Conservation (phyloP, 2,888 invertebrate genomes). For the Smittia sp. region DNA sequence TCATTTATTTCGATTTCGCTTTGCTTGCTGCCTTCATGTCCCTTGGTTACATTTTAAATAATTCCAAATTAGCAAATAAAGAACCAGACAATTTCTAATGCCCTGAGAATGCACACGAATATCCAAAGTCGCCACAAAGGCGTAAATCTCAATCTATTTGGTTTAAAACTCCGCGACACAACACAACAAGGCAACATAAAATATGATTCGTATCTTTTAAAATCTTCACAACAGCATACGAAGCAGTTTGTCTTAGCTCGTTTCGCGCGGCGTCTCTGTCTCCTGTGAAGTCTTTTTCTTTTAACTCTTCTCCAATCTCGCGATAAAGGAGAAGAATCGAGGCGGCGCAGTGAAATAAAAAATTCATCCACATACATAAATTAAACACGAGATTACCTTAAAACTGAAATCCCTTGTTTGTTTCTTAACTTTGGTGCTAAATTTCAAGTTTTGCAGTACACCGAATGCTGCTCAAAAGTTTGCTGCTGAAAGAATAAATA, state of each 20-base stretch:
- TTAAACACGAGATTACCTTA: too few relatives aligned
- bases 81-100: neutral
- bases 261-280: neutral
- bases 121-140: too few relatives aligned
- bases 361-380: too few relatives aligned
- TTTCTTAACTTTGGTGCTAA: too few relatives aligned
- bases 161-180: neutral
- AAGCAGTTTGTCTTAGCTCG: slow-evolving; percentile 5
- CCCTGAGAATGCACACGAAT: neutral
- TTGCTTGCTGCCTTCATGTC: neutral
- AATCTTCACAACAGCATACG: neutral
- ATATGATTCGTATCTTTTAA: neutral
- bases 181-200: neutral
- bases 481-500: slow-evolving; percentile 18
- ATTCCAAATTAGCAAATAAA: neutral
- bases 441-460: too few relatives aligned
- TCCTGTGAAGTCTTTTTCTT: slow-evolving; percentile 11
- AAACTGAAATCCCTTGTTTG: too few relatives aligned
- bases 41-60: slow-evolving; percentile 5
- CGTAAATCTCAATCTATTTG: neutral
- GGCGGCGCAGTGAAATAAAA: slow-evolving; percentile 71
- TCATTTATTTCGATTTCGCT: slow-evolving; percentile 29
- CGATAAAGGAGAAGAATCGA: slow-evolving; percentile 60
- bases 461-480: neutral
- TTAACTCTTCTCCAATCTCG: slow-evolving; percentile 9